These are phyloP conservation scores for Epirrhoe alternata DNA, from an alignment of 2,888 invertebrate species.

Conservation along the genomic window DNA sequence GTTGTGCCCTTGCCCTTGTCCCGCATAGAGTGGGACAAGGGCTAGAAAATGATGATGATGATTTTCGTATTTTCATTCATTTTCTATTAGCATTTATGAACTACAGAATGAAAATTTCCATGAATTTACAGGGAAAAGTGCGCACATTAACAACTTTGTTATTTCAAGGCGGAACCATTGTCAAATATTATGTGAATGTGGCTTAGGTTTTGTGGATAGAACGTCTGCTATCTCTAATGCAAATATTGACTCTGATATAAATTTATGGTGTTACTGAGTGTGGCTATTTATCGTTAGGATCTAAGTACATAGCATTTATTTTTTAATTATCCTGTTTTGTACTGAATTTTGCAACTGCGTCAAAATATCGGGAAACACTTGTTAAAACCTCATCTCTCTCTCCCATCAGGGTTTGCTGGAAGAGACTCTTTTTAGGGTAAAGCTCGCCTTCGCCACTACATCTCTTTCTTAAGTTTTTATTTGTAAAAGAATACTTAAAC, in stretches of 20 bases:
- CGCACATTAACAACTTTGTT: conserved; percentile 17
- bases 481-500: no score
- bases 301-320: not conserved
- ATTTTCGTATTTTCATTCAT: not conserved
- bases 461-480: no score
- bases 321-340: not conserved
- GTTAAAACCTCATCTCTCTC: no score
- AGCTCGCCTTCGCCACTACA: no score
- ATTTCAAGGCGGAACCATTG: conserved; percentile 24
- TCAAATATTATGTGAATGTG: conserved; percentile 33
- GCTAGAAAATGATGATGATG: no score
- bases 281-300: not conserved
- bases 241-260: conserved; percentile 36
- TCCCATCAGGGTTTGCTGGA: no score
- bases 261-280: conserved; percentile 28
- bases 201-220: conserved; percentile 35
- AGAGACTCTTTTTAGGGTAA: no score
- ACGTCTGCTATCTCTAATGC: conserved; percentile 34
- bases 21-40: no score
- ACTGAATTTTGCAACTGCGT: no score
- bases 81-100: not conserved
- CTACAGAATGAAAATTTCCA: conserved; percentile 5
- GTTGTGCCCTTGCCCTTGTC: no score
- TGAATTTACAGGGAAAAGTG: conserved; percentile 13
- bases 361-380: no score